Conservation (phyloP, 2,797 vertebrate genomes). For the Lacerta agilis region DNA sequence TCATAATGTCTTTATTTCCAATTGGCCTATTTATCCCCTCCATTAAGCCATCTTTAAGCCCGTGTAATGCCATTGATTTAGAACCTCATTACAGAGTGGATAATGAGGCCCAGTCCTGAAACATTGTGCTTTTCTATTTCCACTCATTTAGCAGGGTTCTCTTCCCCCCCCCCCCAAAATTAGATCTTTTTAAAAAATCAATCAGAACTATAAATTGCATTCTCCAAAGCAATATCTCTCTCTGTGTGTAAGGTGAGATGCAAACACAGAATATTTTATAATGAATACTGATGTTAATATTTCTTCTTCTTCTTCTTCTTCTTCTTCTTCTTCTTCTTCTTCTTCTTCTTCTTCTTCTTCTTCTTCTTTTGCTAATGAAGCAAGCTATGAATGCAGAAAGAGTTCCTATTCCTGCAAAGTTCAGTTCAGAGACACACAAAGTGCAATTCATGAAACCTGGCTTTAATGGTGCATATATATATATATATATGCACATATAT, state of each 20-base stretch:
- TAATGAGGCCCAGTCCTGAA: slow-evolving; percentile 37
- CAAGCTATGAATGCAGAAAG: slow-evolving; percentile 67
- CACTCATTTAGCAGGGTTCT: slow-evolving; percentile 5
- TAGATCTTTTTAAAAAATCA: slow-evolving; percentile 41
- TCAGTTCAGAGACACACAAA: slow-evolving; percentile 74
- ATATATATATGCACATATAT: slow-evolving; percentile 56
- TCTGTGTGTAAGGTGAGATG: slow-evolving; percentile 50
- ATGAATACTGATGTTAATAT: slow-evolving; percentile 71
- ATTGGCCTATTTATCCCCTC: slow-evolving; percentile 34
- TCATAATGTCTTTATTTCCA: slow-evolving; percentile 31
- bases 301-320: slow-evolving; percentile 41
- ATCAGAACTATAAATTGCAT: slow-evolving; percentile 53
- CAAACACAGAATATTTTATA: slow-evolving; percentile 60
- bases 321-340: no score
- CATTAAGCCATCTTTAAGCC: slow-evolving; percentile 43
- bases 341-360: no score
- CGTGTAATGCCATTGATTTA: background rate
- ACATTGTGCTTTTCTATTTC: slow-evolving; percentile 50
- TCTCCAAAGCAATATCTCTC: background rate
- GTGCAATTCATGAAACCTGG: slow-evolving; percentile 75
- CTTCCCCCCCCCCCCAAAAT: slow-evolving; percentile 31
- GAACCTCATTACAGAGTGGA: slow-evolving; percentile 29
- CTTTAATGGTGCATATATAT: slow-evolving; percentile 58
- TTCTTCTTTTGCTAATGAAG: slow-evolving; percentile 71
- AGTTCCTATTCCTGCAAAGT: slow-evolving; percentile 74